Evolutionary conservation across 2,113 vertebrate genomes (phyloP).

Genomic region (Rousettus leschenaultii): DNA sequence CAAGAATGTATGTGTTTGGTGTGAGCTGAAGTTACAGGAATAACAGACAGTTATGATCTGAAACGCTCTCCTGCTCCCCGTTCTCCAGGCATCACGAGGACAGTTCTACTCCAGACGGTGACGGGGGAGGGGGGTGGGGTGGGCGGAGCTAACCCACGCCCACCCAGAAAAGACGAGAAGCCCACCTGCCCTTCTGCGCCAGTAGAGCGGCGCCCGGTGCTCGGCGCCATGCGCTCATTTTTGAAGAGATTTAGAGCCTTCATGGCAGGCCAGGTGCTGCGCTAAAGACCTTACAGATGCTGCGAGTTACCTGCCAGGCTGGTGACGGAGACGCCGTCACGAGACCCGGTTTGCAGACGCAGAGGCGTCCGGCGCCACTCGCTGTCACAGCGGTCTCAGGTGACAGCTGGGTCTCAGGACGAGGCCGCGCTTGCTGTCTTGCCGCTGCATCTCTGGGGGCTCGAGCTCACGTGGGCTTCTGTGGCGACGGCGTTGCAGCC

Average conservation of each 20-base stretch:
- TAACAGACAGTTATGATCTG: background rate
- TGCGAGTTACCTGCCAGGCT: background rate
- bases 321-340: background rate
- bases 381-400: rapidly evolving
- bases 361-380: background rate
- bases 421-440: background rate
- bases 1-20: background rate
- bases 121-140: background rate
- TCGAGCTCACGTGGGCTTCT: background rate
- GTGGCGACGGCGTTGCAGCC: background rate
- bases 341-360: too few relatives aligned
- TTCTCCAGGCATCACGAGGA: background rate
- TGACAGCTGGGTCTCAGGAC: rapidly evolving
- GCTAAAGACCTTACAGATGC: background rate
- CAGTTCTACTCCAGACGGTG: background rate
- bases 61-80: background rate
- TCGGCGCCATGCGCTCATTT: background rate
- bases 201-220: background rate
- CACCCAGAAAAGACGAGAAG: background rate
- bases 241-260: background rate
- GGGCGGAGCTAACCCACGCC: background rate
- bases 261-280: background rate
- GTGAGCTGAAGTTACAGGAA: background rate
- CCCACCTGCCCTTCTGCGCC: background rate
- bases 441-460: rapidly evolving